Percentiles rank a stretch among this genome's conserved stretches.
Evolutionary conservation across 1,140 invertebrate genomes (phyloP).

Genomic region (Drosophila nikananu): DNA sequence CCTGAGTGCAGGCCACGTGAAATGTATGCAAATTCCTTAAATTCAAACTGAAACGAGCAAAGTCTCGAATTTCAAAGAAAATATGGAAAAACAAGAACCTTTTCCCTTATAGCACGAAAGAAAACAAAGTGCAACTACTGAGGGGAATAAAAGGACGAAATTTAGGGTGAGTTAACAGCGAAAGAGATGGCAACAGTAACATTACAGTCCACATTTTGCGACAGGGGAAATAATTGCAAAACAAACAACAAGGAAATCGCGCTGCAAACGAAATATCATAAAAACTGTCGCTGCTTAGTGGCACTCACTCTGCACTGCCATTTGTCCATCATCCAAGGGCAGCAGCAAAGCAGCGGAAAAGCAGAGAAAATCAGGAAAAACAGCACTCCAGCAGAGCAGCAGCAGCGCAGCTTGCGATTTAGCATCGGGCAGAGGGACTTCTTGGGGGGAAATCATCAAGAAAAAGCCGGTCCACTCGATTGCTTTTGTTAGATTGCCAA

Average conservation of each 20-base stretch:
- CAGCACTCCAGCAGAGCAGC: constrained; percentile 16
- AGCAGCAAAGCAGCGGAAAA: constrained; percentile 18
- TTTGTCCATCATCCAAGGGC: constrained; percentile 59
- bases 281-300: constrained; percentile 74
- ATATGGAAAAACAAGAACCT: constrained; percentile 26
- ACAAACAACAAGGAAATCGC: constrained; percentile 58
- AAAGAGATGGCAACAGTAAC: constrained; percentile 20
- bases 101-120: not conserved
- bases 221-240: constrained; percentile 75
- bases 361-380: constrained; percentile 23
- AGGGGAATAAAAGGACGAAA: constrained; percentile 6
- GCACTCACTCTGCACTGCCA: constrained; percentile 56
- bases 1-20: constrained; percentile 38
- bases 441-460: constrained; percentile 10
- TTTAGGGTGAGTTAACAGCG: constrained; percentile 21
- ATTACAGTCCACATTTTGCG: constrained; percentile 31
- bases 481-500: constrained; percentile 68
- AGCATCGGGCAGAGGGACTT: not conserved
- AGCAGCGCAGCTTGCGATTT: constrained; percentile 20
- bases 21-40: constrained; percentile 46
- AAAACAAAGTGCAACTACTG: constrained; percentile 41
- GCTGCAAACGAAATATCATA: constrained; percentile 58
- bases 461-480: constrained; percentile 31
- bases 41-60: constrained; percentile 22
- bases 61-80: constrained; percentile 71